Conservation (phyloP, 2,888 invertebrate genomes). For the Scaptomyza parva region DNA sequence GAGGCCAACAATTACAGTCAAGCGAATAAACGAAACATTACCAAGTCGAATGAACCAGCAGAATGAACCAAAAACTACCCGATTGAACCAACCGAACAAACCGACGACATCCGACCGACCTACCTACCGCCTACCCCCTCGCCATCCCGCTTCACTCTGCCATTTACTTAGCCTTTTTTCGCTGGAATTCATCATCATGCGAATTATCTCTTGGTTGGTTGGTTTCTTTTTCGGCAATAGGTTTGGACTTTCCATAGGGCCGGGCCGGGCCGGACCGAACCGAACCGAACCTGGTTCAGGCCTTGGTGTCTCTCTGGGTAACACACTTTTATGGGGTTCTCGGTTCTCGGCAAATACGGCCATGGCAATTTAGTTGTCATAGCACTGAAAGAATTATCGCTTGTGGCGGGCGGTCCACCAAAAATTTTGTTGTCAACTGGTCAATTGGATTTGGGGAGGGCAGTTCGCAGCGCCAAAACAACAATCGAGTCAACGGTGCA, state of each 20-base stretch:
- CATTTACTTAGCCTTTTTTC: constrained; percentile 77
- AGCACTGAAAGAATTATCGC: constrained; percentile 83
- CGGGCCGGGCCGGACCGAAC: constrained; percentile 23
- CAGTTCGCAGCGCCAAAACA: constrained; percentile 14
- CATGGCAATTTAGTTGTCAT: constrained; percentile 84
- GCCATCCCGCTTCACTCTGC: constrained; percentile 25
- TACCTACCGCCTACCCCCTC: too few relatives aligned
- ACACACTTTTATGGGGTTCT: constrained; percentile 37
- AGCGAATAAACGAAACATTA: constrained; percentile 54
- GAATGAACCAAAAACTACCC: constrained; percentile 19
- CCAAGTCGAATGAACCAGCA: constrained; percentile 15
- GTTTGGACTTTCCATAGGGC: constrained; percentile 40
- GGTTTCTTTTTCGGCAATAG: constrained; percentile 57
- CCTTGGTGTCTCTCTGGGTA: constrained; percentile 25
- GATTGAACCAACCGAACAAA: not conserved
- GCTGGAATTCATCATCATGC: constrained; percentile 78
- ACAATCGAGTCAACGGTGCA: constrained; percentile 17
- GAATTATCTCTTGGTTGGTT: constrained; percentile 72
- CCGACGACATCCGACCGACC: constrained; percentile 3
- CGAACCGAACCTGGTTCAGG: too few relatives aligned
- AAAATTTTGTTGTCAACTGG: constrained; percentile 84
- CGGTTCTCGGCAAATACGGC: constrained; percentile 69
- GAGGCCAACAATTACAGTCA: constrained; percentile 69
- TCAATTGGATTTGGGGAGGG: constrained; percentile 57
- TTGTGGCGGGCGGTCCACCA: constrained; percentile 81